phyloP scores from a whole-genome alignment of 1,140 invertebrate genomes.

The Neomicropteryx cornuta region DNA sequence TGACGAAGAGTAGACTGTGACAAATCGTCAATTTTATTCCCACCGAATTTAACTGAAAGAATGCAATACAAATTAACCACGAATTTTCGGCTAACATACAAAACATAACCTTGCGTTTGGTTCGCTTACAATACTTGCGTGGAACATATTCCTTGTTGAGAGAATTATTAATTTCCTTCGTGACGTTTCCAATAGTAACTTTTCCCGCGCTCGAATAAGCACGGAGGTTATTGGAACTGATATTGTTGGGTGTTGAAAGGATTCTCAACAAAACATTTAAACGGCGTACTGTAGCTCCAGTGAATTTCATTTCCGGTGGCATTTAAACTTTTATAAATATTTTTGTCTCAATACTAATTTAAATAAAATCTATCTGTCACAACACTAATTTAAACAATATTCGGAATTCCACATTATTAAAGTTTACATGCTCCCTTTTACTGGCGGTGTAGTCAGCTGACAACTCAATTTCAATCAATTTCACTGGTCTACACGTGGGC shows the following conservation, averaged over 20 bases:
- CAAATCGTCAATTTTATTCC: constrained; percentile 32
- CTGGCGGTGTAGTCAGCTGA: too few species aligned
- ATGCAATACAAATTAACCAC: constrained; percentile 5
- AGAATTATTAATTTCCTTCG: constrained; percentile 49
- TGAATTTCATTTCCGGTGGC: not conserved
- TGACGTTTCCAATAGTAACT: constrained; percentile 67
- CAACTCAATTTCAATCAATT: too few species aligned
- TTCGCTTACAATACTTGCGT: constrained; percentile 66
- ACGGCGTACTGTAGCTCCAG: not conserved
- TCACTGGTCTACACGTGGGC: too few species aligned
- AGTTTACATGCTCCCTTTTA: too few species aligned
- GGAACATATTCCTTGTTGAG: constrained; percentile 72
- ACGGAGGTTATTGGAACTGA: constrained; percentile 29
- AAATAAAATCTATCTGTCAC: too few species aligned
- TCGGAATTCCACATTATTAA: too few species aligned
- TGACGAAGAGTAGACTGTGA: constrained; percentile 70
- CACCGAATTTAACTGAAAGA: constrained; percentile 37
- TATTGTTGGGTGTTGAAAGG: not conserved
- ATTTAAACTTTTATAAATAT: too few species aligned
- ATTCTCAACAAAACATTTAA: not conserved
- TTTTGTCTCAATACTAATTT: too few species aligned
- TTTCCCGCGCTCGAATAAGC: constrained; percentile 35
- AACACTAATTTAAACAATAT: too few species aligned
- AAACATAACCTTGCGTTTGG: too few species aligned
- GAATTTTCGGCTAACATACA: too few species aligned